A percentile compares a stretch with the other conserved stretches of the same genome.
phyloP scores from a whole-genome alignment of 2,113 vertebrate genomes.

The Pyrgilauda ruficollis region DNA sequence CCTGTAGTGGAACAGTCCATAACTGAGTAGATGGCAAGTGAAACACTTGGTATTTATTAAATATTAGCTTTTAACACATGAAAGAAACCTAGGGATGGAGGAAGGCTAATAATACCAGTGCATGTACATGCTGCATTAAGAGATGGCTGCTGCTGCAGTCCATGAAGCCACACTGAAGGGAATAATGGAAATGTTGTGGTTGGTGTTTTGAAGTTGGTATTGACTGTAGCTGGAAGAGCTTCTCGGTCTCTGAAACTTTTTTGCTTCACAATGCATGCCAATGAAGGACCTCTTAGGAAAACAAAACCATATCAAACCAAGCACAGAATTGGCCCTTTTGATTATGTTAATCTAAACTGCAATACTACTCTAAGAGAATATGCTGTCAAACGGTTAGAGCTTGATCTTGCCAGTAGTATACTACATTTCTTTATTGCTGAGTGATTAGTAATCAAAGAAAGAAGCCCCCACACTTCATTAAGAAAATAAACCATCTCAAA shows the following conservation, averaged over 20 bases:
- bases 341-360: neutral
- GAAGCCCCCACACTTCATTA: rapidly evolving
- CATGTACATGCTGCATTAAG: neutral
- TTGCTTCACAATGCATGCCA: rapidly evolving
- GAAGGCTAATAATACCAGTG: neutral
- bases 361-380: neutral
- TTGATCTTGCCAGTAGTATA: neutral
- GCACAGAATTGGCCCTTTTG: neutral
- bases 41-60: neutral
- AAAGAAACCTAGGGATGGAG: neutral
- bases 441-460: neutral
- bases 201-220: neutral
- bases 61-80: neutral
- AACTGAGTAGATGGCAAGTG: neutral
- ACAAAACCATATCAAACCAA: neutral
- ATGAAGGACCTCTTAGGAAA: neutral
- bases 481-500: neutral
- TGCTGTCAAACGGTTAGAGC: neutral
- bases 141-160: neutral
- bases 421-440: neutral
- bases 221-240: neutral
- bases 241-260: neutral
- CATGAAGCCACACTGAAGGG: neutral
- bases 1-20: neutral
- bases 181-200: neutral